Conservation (phyloP, 2,888 invertebrate genomes). For the Drosophila engyochracea region DNA sequence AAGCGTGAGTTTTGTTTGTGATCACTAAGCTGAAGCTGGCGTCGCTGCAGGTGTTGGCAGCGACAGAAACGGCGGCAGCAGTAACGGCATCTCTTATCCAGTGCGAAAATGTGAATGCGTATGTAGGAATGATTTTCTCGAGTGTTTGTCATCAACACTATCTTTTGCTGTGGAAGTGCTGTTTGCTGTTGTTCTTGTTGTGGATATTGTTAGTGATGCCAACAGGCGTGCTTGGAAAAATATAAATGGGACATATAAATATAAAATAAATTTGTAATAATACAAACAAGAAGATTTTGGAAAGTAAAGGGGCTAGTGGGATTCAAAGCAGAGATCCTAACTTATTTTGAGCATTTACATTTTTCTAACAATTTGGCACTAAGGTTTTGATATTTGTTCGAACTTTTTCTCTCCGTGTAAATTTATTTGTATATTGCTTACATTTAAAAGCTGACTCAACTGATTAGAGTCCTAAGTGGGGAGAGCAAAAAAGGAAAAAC, state of each 20-base stretch:
- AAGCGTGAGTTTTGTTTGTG: constrained; percentile 60
- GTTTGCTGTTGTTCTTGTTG: constrained; percentile 16
- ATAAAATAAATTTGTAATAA: neutral
- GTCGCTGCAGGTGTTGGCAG: constrained; percentile 22
- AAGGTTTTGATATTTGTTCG: neutral
- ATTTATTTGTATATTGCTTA: neutral
- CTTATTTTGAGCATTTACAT: neutral
- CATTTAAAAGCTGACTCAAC: constrained; percentile 19
- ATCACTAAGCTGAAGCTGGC: constrained; percentile 49
- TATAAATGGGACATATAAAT: neutral
- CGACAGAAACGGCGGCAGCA: constrained; percentile 11
- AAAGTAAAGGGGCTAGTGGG: neutral
- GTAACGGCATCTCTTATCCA: constrained; percentile 46
- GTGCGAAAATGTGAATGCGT: constrained; percentile 34
- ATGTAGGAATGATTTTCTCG: constrained; percentile 32
- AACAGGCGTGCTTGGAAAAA: neutral
- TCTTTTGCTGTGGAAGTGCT: constrained; percentile 29
- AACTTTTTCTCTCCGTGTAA: neutral
- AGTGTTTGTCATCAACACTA: constrained; percentile 60
- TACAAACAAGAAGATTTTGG: neutral
- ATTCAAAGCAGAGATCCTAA: neutral
- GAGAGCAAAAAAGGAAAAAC: constrained; percentile 24
- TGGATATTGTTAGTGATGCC: constrained; percentile 10
- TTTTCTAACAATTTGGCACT: neutral
- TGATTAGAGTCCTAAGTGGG: constrained; percentile 32